Evolutionary conservation across 2,888 invertebrate species (phyloP), one percentile per base, ranked within the genome.

Genomic region (Drosophila planitibia): DNA sequence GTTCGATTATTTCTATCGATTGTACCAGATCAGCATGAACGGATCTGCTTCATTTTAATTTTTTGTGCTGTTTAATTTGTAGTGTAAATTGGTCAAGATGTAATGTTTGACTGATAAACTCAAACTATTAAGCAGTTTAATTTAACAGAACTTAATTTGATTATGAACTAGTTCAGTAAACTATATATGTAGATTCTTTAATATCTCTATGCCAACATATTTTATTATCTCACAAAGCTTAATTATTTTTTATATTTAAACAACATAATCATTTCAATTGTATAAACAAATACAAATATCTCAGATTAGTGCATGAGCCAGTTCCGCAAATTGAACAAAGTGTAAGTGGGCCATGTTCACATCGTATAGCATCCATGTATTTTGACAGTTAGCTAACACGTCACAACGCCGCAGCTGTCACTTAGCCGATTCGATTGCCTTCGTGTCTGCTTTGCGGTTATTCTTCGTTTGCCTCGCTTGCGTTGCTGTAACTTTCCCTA

Each of bases 341-440:
- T 60, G 68, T 41, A 32, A 14, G 47, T 32, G 22, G n/a, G 5
- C 9, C 19, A 7, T n/a, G 72, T 28, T 55, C 35, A 22, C 55
- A 62, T 73, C 62, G 74, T 25, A 33, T 5, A 33, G 59, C 83
- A 76, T 68, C 76, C 41, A 51, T 76, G 74, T 9, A 25, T 61
- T 84, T 83, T 84, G 84, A 88, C 85, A 74, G 75, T 81, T 85
- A 61, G 61, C 28, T 81, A 79, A 91, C 91, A 92, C 92, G 92
- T 92, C 92, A 91, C 89, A 60, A 70, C 76, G 70, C 55, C 30
- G 67, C 82, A 49, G 70, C 81, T 81, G 81, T 82, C 81, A 81
- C 44, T 74, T 73, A 62, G 71, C 79, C 82, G 81, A 84, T 65
- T 70, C 47, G 54, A 74, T 63, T 88, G 86, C 80, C 81, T 81